Evolutionary conservation across 2,113 vertebrate genomes (phyloP).

Genomic region (Excalfactoria chinensis): DNA sequence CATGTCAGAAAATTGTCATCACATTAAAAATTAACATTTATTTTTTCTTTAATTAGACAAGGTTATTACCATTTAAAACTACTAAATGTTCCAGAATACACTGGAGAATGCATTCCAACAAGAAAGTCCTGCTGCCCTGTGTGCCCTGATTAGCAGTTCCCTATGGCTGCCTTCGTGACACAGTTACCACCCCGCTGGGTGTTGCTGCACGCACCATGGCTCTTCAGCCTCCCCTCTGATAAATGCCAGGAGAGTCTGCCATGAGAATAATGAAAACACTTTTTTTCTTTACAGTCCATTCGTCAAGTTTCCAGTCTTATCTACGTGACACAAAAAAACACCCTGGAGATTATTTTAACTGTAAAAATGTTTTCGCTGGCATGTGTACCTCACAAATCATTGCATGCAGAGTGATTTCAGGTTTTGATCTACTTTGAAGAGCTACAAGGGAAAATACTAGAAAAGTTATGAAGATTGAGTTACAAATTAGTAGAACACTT

Average conservation of each 20-base stretch:
- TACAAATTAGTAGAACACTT: not conserved
- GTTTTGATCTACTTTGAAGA: not conserved
- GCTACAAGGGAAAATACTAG: not conserved
- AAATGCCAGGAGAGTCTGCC: not conserved
- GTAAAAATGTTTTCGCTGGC: not conserved
- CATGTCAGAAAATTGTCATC: slow-evolving; percentile 21
- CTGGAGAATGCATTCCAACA: not conserved
- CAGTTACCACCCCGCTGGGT: not conserved
- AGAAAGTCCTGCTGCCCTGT: not conserved
- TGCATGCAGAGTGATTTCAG: not conserved
- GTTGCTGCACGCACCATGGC: not conserved
- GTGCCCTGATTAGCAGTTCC: accelerated
- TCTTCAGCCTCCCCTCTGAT: not conserved
- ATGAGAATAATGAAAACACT: not conserved
- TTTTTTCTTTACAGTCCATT: not conserved
- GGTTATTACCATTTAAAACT: slow-evolving; percentile 13
- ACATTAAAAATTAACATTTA: not conserved
- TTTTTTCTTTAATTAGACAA: not conserved
- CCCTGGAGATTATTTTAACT: not conserved
- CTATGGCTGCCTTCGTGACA: not conserved
- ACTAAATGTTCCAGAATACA: not conserved
- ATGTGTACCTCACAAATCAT: accelerated
- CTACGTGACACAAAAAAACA: not conserved
- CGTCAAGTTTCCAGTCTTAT: not conserved
- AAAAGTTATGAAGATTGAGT: not conserved